phyloP scores from a whole-genome alignment of 2,888 invertebrate genomes.

The Plebejus argus region DNA sequence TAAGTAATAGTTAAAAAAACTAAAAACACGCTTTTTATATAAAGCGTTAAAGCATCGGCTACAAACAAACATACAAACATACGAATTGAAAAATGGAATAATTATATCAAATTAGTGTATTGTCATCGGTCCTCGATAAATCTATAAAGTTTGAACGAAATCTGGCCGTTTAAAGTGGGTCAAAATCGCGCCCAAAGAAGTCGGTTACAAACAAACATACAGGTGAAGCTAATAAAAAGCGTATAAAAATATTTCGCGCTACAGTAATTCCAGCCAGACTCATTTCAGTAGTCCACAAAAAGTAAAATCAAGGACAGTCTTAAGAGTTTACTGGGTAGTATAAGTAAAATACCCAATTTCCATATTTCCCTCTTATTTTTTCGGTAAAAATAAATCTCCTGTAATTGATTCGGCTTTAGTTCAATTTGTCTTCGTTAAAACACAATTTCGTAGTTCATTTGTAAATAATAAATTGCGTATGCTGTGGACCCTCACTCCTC shows the following conservation, averaged over 20 bases:
- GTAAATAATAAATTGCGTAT: constrained; percentile 74
- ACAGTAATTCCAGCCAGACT: neutral
- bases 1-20: too few species aligned
- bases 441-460: constrained; percentile 78
- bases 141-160: too few species aligned
- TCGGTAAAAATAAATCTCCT: constrained; percentile 75
- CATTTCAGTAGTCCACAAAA: neutral
- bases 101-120: too few species aligned
- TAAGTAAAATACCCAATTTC: constrained; percentile 52
- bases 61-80: too few species aligned
- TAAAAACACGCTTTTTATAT: too few species aligned
- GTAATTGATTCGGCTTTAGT: constrained; percentile 79
- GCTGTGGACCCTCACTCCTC: constrained; percentile 34
- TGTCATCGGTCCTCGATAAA: too few species aligned
- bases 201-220: too few species aligned
- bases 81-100: too few species aligned
- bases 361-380: constrained; percentile 71
- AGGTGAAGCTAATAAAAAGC: too few species aligned
- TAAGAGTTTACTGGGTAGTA: neutral
- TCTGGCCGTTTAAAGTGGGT: too few species aligned
- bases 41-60: too few species aligned
- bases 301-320: constrained; percentile 4
- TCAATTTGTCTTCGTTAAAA: constrained; percentile 80
- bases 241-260: neutral
- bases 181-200: too few species aligned